Percentiles rank a stretch among this genome's conserved stretches.
Conservation (phyloP, 2,888 invertebrate genomes). For the Eupeodes luniger region DNA sequence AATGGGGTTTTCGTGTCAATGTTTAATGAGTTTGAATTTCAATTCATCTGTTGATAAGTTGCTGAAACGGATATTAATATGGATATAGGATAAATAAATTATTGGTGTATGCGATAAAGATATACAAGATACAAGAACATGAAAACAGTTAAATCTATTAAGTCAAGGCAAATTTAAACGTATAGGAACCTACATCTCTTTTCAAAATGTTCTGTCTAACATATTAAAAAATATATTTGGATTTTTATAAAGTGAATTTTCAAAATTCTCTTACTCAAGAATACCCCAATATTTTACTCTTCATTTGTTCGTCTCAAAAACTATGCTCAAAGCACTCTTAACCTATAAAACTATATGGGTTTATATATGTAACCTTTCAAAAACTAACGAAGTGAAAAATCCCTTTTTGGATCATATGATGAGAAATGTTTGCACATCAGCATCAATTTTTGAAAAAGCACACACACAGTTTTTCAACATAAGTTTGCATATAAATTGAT, state of each 20-base stretch:
- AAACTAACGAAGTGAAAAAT: not conserved
- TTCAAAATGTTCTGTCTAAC: too few relatives aligned
- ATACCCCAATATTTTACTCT: not conserved
- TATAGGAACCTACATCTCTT: too few relatives aligned
- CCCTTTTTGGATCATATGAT: not conserved
- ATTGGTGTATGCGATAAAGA: too few relatives aligned
- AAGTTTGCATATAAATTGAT: not conserved
- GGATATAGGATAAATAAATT: not conserved
- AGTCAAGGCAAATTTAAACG: too few relatives aligned
- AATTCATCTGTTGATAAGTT: not conserved
- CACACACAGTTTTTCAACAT: not conserved
- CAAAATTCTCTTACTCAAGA: not conserved
- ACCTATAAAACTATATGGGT: not conserved
- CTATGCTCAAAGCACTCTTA: not conserved
- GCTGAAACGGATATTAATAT: not conserved
- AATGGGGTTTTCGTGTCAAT: conserved; percentile 41
- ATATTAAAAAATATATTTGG: too few relatives aligned
- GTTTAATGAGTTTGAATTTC: conserved; percentile 22
- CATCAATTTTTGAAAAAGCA: not conserved
- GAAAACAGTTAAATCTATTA: too few relatives aligned
- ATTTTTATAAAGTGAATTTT: too few relatives aligned
- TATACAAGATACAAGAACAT: too few relatives aligned
- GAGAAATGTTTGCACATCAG: not conserved
- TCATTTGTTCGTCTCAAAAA: not conserved
- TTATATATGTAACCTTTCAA: not conserved